Evolutionary conservation across 2,888 invertebrate species (phyloP).

Genomic region (Trissolcus brochymenae): DNA sequence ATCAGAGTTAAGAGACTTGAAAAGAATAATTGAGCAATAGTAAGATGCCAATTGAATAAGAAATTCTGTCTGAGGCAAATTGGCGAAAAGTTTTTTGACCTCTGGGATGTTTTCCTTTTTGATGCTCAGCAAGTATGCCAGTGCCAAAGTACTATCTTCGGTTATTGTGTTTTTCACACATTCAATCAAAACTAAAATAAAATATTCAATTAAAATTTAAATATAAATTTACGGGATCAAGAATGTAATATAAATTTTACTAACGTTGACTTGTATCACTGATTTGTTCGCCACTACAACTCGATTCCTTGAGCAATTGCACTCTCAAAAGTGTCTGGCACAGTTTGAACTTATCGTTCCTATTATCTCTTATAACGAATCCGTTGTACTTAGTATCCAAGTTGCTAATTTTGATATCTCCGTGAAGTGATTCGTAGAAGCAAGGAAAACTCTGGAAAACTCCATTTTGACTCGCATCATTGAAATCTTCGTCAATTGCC

Average conservation of each 20-base stretch:
- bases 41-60: conserved; percentile 67
- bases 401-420: conserved; percentile 68
- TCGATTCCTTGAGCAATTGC: conserved; percentile 73
- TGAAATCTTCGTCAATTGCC: conserved; percentile 53
- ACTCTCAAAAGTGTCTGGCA: conserved; percentile 73
- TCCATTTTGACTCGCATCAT: conserved; percentile 51
- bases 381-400: conserved; percentile 72
- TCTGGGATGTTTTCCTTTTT: conserved; percentile 64
- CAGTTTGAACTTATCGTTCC: conserved; percentile 71
- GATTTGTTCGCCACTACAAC: conserved; percentile 69
- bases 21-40: conserved; percentile 65
- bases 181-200: conserved; percentile 76
- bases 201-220: conserved; percentile 18
- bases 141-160: conserved; percentile 78
- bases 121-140: conserved; percentile 78
- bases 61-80: conserved; percentile 65
- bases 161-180: conserved; percentile 76
- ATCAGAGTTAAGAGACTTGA: conserved; percentile 7
- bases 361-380: conserved; percentile 71
- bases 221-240: background rate
- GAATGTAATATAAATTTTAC: conserved; percentile 28
- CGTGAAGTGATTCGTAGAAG: conserved; percentile 73
- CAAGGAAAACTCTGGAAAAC: conserved; percentile 72
- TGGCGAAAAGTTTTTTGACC: conserved; percentile 63
- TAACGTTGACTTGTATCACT: conserved; percentile 72